These are phyloP conservation scores for Oceanodroma tethys DNA, from an alignment of 2,113 vertebrate species.

Conservation along the genomic window DNA sequence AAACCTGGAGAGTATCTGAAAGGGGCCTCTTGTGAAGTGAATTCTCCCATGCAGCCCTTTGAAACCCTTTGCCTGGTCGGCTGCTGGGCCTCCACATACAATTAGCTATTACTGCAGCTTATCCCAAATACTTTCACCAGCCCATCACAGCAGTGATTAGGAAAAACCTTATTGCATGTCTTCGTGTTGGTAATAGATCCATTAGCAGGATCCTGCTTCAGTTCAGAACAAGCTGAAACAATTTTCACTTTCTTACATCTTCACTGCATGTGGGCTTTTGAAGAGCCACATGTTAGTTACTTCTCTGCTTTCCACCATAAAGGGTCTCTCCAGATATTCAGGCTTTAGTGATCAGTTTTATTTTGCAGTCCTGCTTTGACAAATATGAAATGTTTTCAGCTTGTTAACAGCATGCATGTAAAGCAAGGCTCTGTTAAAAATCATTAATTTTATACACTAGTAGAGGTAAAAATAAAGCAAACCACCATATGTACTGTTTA, in stretches of 20 bases:
- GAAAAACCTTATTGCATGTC: neutral
- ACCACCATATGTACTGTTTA: neutral
- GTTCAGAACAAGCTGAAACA: constrained; percentile 22
- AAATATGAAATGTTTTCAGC: neutral
- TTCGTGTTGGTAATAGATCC: neutral
- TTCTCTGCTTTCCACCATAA: neutral
- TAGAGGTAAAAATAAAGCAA: neutral
- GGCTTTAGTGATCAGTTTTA: neutral
- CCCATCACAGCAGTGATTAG: neutral
- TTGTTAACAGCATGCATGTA: neutral
- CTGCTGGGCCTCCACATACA: constrained; percentile 41
- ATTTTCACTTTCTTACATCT: constrained; percentile 38
- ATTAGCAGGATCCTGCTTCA: neutral
- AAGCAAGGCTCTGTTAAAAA: neutral
- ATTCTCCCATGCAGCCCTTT: constrained; percentile 47
- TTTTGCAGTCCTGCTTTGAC: neutral
- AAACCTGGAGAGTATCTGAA: constrained; percentile 54
- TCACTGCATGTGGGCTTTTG: neutral
- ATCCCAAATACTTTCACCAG: neutral
- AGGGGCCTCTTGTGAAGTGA: constrained; percentile 22
- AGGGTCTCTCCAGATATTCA: neutral
- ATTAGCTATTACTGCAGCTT: constrained; percentile 19
- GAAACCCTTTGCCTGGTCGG: neutral
- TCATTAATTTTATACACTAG: neutral
- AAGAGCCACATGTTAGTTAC: neutral